phyloP scores from a whole-genome alignment of 2,888 invertebrate genomes.

The Drosophila testacea region DNA sequence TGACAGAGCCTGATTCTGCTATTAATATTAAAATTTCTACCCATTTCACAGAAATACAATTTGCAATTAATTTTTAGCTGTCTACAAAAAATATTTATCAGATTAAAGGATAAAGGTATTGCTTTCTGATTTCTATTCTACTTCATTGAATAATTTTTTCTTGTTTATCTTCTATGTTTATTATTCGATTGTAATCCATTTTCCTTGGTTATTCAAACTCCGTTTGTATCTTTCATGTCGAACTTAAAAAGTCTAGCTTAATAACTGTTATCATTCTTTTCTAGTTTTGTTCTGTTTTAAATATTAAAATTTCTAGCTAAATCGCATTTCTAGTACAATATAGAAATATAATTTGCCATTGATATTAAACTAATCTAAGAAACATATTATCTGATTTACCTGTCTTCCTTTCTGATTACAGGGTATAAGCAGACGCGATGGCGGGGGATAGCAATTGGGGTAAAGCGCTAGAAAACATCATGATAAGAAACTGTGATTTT shows the following conservation, averaged over 20 bases:
- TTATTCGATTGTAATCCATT: too few species aligned
- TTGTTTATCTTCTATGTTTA: too few species aligned
- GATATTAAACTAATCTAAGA: not conserved
- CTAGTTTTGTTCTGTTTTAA: too few species aligned
- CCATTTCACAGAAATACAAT: not conserved
- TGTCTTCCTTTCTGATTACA: not conserved
- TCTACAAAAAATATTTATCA: not conserved
- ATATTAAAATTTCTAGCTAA: not conserved
- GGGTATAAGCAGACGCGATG: constrained; percentile 35
- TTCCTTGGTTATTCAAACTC: too few species aligned
- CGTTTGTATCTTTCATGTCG: too few species aligned
- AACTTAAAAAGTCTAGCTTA: too few species aligned
- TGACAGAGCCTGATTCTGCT: not conserved
- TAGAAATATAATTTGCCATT: not conserved
- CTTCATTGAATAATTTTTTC: too few species aligned
- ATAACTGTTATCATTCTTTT: too few species aligned
- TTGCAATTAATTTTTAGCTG: not conserved
- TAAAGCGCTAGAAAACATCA: constrained; percentile 73
- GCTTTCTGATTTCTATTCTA: not conserved
- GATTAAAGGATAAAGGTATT: not conserved
- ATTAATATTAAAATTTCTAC: not conserved
- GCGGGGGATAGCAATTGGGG: constrained; percentile 72
- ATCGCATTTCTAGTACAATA: not conserved
- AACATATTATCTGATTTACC: not conserved
- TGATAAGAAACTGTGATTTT: constrained; percentile 81